Conservation (phyloP, 2,888 invertebrate species). For the Heteromurus nitidus region DNA sequence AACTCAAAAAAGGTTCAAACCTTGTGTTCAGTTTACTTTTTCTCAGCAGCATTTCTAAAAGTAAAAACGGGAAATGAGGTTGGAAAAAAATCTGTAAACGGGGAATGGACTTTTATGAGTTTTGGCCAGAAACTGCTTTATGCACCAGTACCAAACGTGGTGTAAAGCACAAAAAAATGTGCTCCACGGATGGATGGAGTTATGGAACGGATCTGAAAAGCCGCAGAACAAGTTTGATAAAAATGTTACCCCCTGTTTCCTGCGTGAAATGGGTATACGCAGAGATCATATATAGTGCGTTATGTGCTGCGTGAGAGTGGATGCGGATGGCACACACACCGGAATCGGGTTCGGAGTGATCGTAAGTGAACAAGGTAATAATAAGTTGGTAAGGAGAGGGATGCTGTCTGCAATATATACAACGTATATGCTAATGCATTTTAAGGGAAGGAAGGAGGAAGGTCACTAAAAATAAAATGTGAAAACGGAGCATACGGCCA, state of each 20-base stretch:
- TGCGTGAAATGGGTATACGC: slow-evolving; percentile 43
- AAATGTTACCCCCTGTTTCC: slow-evolving; percentile 53
- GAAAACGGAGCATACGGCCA: neutral
- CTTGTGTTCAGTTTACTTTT: too few species aligned
- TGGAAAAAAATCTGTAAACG: slow-evolving; percentile 53
- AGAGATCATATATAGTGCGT: slow-evolving; percentile 20
- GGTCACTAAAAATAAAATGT: neutral
- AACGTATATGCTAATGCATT: neutral
- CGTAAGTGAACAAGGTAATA: neutral
- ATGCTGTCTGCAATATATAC: neutral
- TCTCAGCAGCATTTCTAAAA: slow-evolving; percentile 10
- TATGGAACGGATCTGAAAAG: slow-evolving; percentile 52
- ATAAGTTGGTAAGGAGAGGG: neutral
- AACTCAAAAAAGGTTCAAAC: slow-evolving; percentile 2
- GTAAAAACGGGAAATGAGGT: slow-evolving; percentile 52
- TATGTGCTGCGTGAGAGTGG: slow-evolving; percentile 14
- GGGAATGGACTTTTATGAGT: slow-evolving; percentile 43
- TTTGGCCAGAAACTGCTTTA: slow-evolving; percentile 11
- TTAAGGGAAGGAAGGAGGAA: too few species aligned
- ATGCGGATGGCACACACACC: slow-evolving; percentile 37
- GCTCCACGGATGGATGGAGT: slow-evolving; percentile 26
- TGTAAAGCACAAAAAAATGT: neutral
- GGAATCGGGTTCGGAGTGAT: slow-evolving; percentile 34
- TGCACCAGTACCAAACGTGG: neutral
- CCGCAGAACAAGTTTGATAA: slow-evolving; percentile 41